Conservation (phyloP, 2,888 invertebrate species). For the Oeneis ivallda region DNA sequence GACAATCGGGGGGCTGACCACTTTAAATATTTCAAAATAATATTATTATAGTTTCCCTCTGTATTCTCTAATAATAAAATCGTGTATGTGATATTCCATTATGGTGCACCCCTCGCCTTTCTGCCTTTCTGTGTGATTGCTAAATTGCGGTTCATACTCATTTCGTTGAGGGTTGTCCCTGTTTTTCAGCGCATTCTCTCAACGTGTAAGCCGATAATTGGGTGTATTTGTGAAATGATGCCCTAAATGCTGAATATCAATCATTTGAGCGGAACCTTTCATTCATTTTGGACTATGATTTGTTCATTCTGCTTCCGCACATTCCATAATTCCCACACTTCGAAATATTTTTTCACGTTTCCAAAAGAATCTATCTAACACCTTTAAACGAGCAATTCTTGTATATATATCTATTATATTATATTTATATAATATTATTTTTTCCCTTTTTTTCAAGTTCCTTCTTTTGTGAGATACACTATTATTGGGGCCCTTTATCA, state of each 20-base stretch:
- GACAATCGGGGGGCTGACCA: too few species aligned
- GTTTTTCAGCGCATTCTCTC: slow-evolving; percentile 46
- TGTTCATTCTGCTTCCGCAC: slow-evolving; percentile 8
- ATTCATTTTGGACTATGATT: slow-evolving; percentile 5
- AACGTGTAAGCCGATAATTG: slow-evolving; percentile 46
- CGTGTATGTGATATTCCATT: too few species aligned
- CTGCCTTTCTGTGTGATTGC: neutral
- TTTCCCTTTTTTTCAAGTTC: too few species aligned
- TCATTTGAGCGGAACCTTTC: slow-evolving; percentile 24
- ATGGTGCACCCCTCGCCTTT: neutral
- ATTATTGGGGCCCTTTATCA: too few species aligned
- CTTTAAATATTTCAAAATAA: too few species aligned
- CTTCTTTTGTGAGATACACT: too few species aligned
- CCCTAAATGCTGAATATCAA: slow-evolving; percentile 29
- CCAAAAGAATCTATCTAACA: too few species aligned
- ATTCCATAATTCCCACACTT: slow-evolving; percentile 2
- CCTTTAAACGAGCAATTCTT: too few species aligned
- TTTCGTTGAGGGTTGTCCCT: slow-evolving; percentile 23
- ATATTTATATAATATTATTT: too few species aligned
- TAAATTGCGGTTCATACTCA: neutral
- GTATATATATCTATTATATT: too few species aligned
- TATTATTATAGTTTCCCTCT: too few species aligned
- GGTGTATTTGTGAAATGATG: slow-evolving; percentile 37
- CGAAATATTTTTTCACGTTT: neutral
- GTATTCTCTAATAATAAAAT: too few species aligned